phyloP scores from a whole-genome alignment of 2,113 vertebrate species.

The Lagopus leucura region DNA sequence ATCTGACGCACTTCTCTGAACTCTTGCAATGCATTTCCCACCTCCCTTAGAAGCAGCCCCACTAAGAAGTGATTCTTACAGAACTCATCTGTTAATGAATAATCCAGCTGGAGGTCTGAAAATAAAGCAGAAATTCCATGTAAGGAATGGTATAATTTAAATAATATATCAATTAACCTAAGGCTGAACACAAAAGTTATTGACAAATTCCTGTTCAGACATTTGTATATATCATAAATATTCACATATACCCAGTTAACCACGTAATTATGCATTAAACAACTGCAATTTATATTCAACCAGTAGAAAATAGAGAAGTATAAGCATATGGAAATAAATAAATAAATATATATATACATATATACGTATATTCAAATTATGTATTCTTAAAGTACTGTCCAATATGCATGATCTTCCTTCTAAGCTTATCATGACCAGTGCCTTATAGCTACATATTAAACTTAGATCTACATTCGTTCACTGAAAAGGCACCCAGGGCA shows the following conservation, averaged over 20 bases:
- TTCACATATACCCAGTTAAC: background rate
- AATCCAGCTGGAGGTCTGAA: constrained; percentile 95
- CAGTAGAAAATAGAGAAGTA: background rate
- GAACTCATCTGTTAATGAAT: constrained; percentile 95
- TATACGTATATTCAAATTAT: background rate
- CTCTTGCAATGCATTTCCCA: constrained; percentile 91
- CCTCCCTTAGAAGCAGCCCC: constrained; percentile 92
- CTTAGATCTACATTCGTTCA: background rate
- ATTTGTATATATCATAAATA: background rate
- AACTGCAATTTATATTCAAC: background rate
- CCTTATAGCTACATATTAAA: background rate
- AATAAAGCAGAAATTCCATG: constrained; percentile 12
- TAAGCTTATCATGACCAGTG: background rate
- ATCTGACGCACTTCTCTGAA: constrained; percentile 92
- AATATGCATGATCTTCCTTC: background rate
- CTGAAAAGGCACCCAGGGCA: background rate
- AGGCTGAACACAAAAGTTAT: background rate
- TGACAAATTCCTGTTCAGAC: background rate
- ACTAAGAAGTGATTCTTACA: constrained; percentile 98
- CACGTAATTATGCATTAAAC: background rate
- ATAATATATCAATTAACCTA: background rate
- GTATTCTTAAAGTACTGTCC: background rate
- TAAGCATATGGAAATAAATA: background rate
- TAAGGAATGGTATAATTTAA: background rate
- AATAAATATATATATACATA: background rate